A percentile compares a stretch with the other conserved stretches of the same genome.
These are phyloP conservation scores for Leptodactylus fuscus DNA, from an alignment of 2,113 vertebrate genomes.

Conservation along the genomic window DNA sequence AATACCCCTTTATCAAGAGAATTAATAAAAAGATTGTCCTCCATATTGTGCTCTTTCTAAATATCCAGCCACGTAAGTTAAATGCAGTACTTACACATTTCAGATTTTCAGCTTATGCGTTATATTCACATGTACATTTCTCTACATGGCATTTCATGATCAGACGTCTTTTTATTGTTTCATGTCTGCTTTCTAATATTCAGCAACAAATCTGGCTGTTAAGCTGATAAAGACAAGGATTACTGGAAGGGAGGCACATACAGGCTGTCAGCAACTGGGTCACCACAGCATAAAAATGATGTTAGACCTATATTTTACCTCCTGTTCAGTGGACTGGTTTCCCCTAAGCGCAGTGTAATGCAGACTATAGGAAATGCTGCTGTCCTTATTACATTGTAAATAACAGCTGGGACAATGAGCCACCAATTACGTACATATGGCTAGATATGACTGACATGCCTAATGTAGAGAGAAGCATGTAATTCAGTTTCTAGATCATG, in stretches of 20 bases:
- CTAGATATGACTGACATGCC: not conserved
- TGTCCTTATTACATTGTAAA: not conserved
- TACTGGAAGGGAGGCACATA: not conserved
- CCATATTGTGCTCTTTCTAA: no score
- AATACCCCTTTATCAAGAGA: no score
- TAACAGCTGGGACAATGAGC: not conserved
- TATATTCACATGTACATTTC: not conserved
- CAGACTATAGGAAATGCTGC: not conserved
- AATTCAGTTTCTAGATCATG: not conserved
- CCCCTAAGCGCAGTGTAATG: not conserved
- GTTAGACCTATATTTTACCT: not conserved
- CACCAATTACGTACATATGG: not conserved
- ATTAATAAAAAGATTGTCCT: no score
- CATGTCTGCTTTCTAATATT: constrained; percentile 26
- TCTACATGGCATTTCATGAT: not conserved
- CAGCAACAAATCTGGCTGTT: constrained; percentile 8
- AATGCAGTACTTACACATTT: not conserved
- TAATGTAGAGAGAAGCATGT: not conserved
- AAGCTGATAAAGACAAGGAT: constrained; percentile 3
- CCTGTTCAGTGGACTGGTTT: not conserved
- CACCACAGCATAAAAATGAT: not conserved
- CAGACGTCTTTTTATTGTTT: not conserved
- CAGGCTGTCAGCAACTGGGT: constrained; percentile 9
- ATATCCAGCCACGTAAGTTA: not conserved
- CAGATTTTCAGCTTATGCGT: not conserved